phyloP scores from a whole-genome alignment of 2,888 invertebrate species.

The Leucania comma region DNA sequence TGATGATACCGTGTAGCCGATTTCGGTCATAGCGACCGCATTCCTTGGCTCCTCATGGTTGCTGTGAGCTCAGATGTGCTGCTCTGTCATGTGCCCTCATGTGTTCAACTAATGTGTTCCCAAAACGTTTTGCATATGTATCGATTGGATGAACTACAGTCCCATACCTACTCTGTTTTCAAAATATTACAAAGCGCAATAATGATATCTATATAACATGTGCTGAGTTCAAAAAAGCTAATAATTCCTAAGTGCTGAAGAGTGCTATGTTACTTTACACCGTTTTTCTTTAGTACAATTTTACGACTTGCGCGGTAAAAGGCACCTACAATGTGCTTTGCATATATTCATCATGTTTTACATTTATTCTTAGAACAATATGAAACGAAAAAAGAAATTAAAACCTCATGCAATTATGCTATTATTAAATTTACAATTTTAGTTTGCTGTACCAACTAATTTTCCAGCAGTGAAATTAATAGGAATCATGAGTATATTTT shows the following conservation, averaged over 20 bases:
- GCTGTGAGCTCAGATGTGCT: too few relatives aligned
- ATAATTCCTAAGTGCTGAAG: constrained; percentile 47
- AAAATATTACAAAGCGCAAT: constrained; percentile 12
- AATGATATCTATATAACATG: constrained; percentile 11
- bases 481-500: constrained; percentile 5
- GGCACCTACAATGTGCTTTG: constrained; percentile 60
- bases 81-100: too few relatives aligned
- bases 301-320: constrained; percentile 59
- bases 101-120: too few relatives aligned
- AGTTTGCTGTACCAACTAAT: constrained; percentile 26
- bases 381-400: constrained; percentile 31
- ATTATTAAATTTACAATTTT: constrained; percentile 25
- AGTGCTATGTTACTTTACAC: constrained; percentile 33
- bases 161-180: background rate
- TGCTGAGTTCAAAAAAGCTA: constrained; percentile 37
- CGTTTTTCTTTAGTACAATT: constrained; percentile 55
- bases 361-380: constrained; percentile 51
- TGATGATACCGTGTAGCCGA: too few relatives aligned
- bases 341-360: constrained; percentile 64
- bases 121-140: too few relatives aligned
- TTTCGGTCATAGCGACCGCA: too few relatives aligned
- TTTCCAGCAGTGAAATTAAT: constrained; percentile 22
- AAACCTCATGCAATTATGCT: constrained; percentile 39
- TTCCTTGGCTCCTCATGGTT: too few relatives aligned
- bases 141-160: too few relatives aligned